Conservation (phyloP, 2,888 invertebrate genomes). For the Eilema depressum region DNA sequence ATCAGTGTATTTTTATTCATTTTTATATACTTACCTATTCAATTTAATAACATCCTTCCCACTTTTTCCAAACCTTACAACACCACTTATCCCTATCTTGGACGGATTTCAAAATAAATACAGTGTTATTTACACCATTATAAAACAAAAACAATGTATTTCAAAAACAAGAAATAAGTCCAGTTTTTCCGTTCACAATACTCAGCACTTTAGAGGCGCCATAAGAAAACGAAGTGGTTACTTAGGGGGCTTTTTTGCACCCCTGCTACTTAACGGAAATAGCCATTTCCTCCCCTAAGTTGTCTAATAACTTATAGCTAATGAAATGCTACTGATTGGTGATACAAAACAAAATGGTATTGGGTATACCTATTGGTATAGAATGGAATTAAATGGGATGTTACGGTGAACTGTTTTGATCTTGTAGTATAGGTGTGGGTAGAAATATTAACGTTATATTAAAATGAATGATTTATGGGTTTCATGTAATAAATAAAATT, state of each 20-base stretch:
- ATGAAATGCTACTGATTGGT: conserved; percentile 58
- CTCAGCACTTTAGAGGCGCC: conserved; percentile 3
- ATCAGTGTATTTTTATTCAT: too few species aligned
- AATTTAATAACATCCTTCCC: too few species aligned
- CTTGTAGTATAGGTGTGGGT: not conserved
- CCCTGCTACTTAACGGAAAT: conserved; percentile 35
- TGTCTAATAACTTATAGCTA: conserved; percentile 65
- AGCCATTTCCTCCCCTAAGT: conserved; percentile 44
- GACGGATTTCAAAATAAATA: too few species aligned
- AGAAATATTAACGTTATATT: too few species aligned
- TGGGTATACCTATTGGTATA: conserved; percentile 24
- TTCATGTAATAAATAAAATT: too few species aligned
- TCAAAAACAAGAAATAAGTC: not conserved
- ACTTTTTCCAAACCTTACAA: too few species aligned
- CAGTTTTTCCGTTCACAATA: conserved; percentile 17
- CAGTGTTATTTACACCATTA: not conserved
- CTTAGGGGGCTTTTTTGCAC: conserved; percentile 29
- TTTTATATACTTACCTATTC: too few species aligned
- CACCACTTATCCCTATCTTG: too few species aligned
- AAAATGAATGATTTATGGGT: too few species aligned
- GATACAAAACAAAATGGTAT: conserved; percentile 21
- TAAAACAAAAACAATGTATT: not conserved
- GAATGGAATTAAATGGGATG: not conserved
- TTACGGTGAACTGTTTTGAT: not conserved
- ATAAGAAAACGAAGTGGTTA: conserved; percentile 35